Base-by-base conservation (phyloP, 2,113 vertebrate genomes). In the Salvelinus fontinalis region DNA sequence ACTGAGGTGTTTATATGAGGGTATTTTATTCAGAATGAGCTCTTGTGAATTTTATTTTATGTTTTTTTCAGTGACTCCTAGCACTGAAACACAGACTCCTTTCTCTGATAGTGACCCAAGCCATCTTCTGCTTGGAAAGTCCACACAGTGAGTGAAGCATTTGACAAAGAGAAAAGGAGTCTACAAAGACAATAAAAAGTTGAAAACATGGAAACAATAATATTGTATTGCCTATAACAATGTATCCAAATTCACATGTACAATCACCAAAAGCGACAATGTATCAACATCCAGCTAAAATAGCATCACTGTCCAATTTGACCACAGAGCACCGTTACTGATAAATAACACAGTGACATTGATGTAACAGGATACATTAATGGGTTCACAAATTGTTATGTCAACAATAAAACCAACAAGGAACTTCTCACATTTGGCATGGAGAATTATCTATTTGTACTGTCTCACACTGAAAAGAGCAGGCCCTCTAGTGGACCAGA, bases 311-410 rank as follows among this genome's bases (percentile, higher is more conserved):
- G 18, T 68, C 66, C 16, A 34, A 34, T 68, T 68, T 18, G 27
- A 68, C 27, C 24, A 29, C 31, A 39, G 31, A 39, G 18, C 27
- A 68, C 18, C 27, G 39, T 34, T 22, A 22, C 18, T 20, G 31
- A 29, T 34, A 26, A 26, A 68, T 34, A 39, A 68, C 13, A 68
- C 16, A 68, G 31, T 4, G 14, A 18, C 20, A 39, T 34, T 9
- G 5, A 18, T 68, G 67, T 68, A 68, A 68, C 67, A 6, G 29
- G 67, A 68, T 68, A 68, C 67, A 68, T 39, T 44, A 31, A 68
- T 4, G 3, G 67, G 20, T 68, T 34, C 67, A 39, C 67, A 68
- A 4, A 68, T 11, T 67, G 66, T 34, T n/a, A 34, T 34, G 31
- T 68, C 27, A 68, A 68, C 67, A 68, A 68, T 39, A 39, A 34